These are phyloP conservation scores for Bagarius yarrelli DNA, from an alignment of 2,113 vertebrate species.

Conservation along the genomic window DNA sequence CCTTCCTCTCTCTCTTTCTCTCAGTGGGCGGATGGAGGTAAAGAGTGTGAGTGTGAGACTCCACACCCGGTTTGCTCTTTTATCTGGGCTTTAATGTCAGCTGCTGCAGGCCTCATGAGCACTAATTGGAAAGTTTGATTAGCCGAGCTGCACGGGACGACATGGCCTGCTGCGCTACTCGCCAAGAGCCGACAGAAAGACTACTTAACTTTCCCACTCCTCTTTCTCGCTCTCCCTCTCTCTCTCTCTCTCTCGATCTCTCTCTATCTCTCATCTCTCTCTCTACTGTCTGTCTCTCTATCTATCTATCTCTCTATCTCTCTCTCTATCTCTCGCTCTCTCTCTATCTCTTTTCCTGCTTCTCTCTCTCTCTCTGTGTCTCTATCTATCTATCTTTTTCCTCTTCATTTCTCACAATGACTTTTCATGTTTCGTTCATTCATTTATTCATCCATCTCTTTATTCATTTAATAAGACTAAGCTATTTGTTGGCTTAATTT, in stretches of 20 bases:
- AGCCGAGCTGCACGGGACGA: slow-evolving; percentile 47
- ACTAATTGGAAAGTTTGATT: slow-evolving; percentile 56
- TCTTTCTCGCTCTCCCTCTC: not conserved
- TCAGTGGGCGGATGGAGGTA: slow-evolving; percentile 22
- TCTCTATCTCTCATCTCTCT: not conserved
- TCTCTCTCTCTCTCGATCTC: not conserved
- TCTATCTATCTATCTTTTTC: no score
- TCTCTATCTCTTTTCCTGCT: no score
- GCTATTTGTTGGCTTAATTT: no score
- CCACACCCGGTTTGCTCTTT: slow-evolving; percentile 20
- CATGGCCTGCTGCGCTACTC: slow-evolving; percentile 42
- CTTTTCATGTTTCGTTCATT: no score
- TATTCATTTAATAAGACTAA: no score
- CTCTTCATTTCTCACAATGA: no score
- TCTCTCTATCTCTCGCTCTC: no score
- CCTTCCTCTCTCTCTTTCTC: not conserved
- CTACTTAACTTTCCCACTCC: slow-evolving; percentile 36
- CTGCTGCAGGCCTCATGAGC: slow-evolving; percentile 44
- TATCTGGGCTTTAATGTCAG: slow-evolving; percentile 42
- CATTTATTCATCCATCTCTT: no score
- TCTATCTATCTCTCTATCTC: no score
- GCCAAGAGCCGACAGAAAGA: slow-evolving; percentile 22
- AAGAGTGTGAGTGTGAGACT: slow-evolving; percentile 11
- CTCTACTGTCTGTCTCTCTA: not conserved
- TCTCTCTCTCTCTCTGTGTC: no score